phyloP scores from a whole-genome alignment of 35 echinoderm and acorn worm species.

The Acanthaster planci region DNA sequence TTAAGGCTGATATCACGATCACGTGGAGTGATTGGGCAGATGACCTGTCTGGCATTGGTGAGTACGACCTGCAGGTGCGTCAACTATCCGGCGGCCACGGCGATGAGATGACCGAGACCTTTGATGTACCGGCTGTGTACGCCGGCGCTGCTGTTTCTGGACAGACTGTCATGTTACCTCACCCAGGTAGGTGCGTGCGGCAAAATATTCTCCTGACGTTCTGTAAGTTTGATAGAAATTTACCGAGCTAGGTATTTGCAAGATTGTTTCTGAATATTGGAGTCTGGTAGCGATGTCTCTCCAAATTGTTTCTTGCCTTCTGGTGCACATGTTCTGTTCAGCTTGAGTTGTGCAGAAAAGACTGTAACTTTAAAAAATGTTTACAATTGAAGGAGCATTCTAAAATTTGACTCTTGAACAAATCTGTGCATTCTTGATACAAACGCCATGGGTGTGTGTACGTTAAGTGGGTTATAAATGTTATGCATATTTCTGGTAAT shows the following conservation, averaged over 20 bases:
- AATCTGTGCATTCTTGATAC: too few species aligned
- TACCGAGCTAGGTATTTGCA: background rate
- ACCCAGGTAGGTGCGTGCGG: background rate
- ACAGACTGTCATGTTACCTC: background rate
- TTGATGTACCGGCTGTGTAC: background rate
- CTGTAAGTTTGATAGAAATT: background rate
- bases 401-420: too few species aligned
- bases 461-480: too few species aligned
- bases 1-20: background rate
- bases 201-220: background rate
- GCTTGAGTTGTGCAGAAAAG: too few species aligned
- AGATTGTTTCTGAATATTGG: background rate
- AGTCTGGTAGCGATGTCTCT: background rate
- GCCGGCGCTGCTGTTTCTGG: background rate
- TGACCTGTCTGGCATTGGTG: background rate
- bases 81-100: background rate
- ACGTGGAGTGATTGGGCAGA: background rate
- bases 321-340: too few species aligned
- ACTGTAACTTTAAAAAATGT: too few species aligned
- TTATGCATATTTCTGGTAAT: too few species aligned
- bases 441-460: too few species aligned
- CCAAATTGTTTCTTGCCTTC: too few species aligned
- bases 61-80: slow-evolving; percentile 8
- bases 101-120: background rate
- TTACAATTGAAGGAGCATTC: too few species aligned